Conservation (phyloP, 2,797 vertebrate genomes). For the Oreonectes daqikongensis region DNA sequence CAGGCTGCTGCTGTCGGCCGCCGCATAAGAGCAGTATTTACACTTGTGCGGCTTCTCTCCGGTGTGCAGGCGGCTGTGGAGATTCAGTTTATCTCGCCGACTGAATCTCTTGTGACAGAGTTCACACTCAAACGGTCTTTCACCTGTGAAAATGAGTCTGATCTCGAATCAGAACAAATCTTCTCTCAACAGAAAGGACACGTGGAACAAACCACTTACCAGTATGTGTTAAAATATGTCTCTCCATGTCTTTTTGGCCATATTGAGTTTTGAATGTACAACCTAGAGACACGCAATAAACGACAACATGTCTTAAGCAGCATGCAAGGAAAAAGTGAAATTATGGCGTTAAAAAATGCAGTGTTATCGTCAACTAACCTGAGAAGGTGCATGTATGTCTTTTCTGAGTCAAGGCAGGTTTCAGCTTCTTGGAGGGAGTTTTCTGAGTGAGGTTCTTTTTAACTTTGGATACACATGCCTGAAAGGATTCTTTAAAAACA, state of each 20-base stretch:
- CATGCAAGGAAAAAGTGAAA: not conserved
- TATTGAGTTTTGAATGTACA: slow-evolving; percentile 97
- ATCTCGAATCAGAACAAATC: not conserved
- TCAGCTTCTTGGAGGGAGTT: slow-evolving; percentile 81
- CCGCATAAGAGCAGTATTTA: slow-evolving; percentile 89
- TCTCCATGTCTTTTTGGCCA: slow-evolving; percentile 97
- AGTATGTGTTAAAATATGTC: slow-evolving; percentile 94
- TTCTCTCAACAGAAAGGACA: not conserved
- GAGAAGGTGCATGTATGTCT: slow-evolving; percentile 90
- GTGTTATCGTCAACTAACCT: slow-evolving; percentile 72
- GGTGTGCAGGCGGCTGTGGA: slow-evolving; percentile 93
- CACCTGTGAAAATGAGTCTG: slow-evolving; percentile 74
- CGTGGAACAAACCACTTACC: slow-evolving; percentile 71
- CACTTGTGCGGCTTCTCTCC: slow-evolving; percentile 97
- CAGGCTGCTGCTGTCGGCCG: slow-evolving; percentile 95
- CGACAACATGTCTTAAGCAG: not conserved
- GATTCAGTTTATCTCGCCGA: slow-evolving; percentile 95
- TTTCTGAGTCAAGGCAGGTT: slow-evolving; percentile 81
- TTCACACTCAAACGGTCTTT: slow-evolving; percentile 96
- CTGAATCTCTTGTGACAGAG: slow-evolving; percentile 94
- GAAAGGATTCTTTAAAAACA: slow-evolving; percentile 90
- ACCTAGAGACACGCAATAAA: slow-evolving; percentile 70
- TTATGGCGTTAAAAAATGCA: too few species aligned
- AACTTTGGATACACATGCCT: slow-evolving; percentile 83
- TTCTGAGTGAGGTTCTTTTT: slow-evolving; percentile 83